phyloP scores from a whole-genome alignment of 2,113 vertebrate genomes.

The Platichthys stellatus region DNA sequence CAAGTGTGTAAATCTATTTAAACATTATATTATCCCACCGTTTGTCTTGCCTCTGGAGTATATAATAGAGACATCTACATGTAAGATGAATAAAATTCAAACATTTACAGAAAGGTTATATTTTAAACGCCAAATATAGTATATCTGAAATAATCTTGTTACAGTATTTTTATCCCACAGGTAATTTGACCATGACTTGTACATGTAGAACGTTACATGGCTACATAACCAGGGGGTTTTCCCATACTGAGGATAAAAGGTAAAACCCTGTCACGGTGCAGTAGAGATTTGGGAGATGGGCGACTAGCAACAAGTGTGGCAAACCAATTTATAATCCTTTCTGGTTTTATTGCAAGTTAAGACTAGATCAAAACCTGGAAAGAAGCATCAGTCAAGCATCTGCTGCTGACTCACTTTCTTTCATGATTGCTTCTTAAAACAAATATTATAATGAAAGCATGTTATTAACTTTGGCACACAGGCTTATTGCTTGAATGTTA shows the following conservation, averaged over 20 bases:
- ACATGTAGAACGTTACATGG: background rate
- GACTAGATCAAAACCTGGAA: background rate
- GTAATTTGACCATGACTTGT: background rate
- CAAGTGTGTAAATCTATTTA: slow-evolving; percentile 10
- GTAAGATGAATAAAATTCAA: background rate
- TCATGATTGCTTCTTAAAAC: too few relatives aligned
- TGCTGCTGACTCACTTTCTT: background rate
- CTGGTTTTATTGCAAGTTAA: background rate
- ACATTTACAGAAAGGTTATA: background rate
- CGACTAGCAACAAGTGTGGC: too few relatives aligned
- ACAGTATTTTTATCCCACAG: too few relatives aligned
- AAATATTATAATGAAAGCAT: too few relatives aligned
- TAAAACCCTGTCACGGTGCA: too few relatives aligned
- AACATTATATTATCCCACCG: background rate
- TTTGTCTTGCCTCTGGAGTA: background rate
- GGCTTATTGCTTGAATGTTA: too few relatives aligned
- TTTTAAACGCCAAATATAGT: too few relatives aligned
- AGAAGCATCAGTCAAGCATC: background rate
- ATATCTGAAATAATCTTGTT: background rate
- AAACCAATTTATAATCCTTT: too few relatives aligned
- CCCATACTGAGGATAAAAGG: background rate
- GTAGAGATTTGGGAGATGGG: too few relatives aligned
- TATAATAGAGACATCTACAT: background rate
- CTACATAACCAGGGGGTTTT: background rate
- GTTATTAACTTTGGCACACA: too few relatives aligned